Base-by-base conservation (phyloP, 2,113 vertebrate species). In the Corythoichthys haematopterus region DNA sequence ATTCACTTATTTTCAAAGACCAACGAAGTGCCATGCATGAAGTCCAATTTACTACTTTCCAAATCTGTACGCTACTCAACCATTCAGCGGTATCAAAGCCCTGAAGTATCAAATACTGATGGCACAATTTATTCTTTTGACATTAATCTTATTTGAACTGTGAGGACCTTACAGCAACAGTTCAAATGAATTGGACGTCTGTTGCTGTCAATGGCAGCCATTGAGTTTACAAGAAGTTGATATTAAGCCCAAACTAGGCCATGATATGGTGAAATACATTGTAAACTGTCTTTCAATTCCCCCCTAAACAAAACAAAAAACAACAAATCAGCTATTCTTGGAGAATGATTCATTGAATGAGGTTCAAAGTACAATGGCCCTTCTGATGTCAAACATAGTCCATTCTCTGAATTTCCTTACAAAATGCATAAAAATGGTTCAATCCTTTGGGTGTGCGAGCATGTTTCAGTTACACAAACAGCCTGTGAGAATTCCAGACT, bases 331-430 rank as follows among this genome's bases (percentile, higher is more conserved):
- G 38, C 38, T 45, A 45, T 43, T 45, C 58, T 38, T 10, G 14
- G 58, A 11, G 37, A 43, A 61, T 61, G 59, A 43, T 61, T 61
- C 59, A 43, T 61, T 61, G 43, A 61, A 61, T 20, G 9, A 61
- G 59, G n/a, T 43, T 43, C 59, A 43, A 43, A 61, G 59, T 61
- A 61, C 59, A 43, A 6, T 45, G n/a, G 40, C 4, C 7, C 59
- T 1, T 45, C 2, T 45, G 40, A 61, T 3, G 40, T 20, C 40
- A 45, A 60, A 60, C 58, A 20, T 2, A n/a, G 40, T 45, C 38
- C 3, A 15, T 36, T 57, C 55, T 36, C 1, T 4, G 33, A 57
- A 61, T 61, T 43, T 6, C 55, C 9, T 3, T 33, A 55, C 15
- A n/a, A 38, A 59, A 16, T 1, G 16, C 38, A 55, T 43, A 20